phyloP scores from a whole-genome alignment of 2,797 vertebrate genomes.

The Pantherophis vulpinus region DNA sequence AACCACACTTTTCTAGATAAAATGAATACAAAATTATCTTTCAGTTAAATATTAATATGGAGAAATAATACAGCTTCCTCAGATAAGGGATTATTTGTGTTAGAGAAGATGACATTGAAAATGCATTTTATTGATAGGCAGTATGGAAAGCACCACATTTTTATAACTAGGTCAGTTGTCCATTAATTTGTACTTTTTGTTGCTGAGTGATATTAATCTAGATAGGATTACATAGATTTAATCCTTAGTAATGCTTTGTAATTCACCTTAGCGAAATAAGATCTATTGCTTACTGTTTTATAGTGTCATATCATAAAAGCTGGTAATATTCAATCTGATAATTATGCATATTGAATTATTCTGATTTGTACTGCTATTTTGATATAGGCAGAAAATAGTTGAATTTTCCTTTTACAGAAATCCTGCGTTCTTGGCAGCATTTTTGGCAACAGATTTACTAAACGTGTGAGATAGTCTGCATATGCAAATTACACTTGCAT shows the following conservation, averaged over 20 bases:
- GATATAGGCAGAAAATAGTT: constrained; percentile 28
- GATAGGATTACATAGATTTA: constrained; percentile 50
- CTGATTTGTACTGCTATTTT: constrained; percentile 34
- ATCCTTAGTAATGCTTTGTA: constrained; percentile 52
- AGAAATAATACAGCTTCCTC: constrained; percentile 24
- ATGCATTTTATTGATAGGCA: constrained; percentile 47
- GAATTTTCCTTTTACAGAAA: constrained; percentile 36
- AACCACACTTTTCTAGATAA: neutral
- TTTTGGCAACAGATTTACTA: constrained; percentile 57
- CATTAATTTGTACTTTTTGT: constrained; percentile 54
- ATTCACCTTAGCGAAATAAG: constrained; percentile 53
- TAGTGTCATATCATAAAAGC: constrained; percentile 50
- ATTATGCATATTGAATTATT: constrained; percentile 36
- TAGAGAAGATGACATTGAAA: constrained; percentile 45
- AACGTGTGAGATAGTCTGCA: constrained; percentile 41
- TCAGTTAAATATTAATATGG: constrained; percentile 48
- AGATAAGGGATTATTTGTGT: constrained; percentile 41
- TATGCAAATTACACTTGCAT: constrained; percentile 50
- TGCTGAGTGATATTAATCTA: constrained; percentile 58
- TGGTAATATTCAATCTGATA: constrained; percentile 63
- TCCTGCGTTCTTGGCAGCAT: constrained; percentile 45
- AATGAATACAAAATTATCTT: constrained; percentile 24
- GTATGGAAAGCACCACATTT: constrained; percentile 36
- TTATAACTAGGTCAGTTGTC: constrained; percentile 63
- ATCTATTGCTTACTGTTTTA: constrained; percentile 51